These are phyloP conservation scores for Aphyosemion australe DNA, from an alignment of 2,113 vertebrate species.

Conservation along the genomic window DNA sequence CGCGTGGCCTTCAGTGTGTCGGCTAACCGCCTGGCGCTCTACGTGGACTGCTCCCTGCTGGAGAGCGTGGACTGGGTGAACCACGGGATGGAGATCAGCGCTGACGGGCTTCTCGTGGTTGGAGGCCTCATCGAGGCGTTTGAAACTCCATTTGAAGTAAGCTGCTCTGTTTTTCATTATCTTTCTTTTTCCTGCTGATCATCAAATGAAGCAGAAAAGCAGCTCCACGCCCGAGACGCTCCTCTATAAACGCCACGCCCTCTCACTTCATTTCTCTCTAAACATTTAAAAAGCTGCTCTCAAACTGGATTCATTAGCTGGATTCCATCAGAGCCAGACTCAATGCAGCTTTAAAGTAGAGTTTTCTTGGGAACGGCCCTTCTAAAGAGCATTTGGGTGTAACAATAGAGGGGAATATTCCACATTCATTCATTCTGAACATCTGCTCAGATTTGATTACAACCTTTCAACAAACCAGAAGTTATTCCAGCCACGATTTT, in stretches of 20 bases:
- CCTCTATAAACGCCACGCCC: background rate
- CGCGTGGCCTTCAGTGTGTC: constrained; percentile 83
- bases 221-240: background rate
- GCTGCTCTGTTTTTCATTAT: constrained; percentile 3
- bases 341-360: background rate
- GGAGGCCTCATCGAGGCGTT: constrained; percentile 83
- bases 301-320: background rate
- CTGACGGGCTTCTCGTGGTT: constrained; percentile 82
- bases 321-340: background rate
- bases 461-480: constrained; percentile 21
- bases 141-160: constrained; percentile 87
- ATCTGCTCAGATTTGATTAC: constrained; percentile 5
- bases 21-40: constrained; percentile 74
- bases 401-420: constrained; percentile 4
- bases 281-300: background rate
- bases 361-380: no score
- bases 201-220: constrained; percentile 10
- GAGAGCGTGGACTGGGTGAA: constrained; percentile 86
- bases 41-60: constrained; percentile 86
- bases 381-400: background rate
- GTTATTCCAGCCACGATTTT: constrained; percentile 16
- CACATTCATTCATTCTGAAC: constrained; percentile 1
- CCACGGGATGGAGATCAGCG: constrained; percentile 76
- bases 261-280: background rate
- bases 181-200: background rate